Evolutionary conservation across 2,888 invertebrate species (phyloP).

Genomic region (Melolontha melolontha): DNA sequence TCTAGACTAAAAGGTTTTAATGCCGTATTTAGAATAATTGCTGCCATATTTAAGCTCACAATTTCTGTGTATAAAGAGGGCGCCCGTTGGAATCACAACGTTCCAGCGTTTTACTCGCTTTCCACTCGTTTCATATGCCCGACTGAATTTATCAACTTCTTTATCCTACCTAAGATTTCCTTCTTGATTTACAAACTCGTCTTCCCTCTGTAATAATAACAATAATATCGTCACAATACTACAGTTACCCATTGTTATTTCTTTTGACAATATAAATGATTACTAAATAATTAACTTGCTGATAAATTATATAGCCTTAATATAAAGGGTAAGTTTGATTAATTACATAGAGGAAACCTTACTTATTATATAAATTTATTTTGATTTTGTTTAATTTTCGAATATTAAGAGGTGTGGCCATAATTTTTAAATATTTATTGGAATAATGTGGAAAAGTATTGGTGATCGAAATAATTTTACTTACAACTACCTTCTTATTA

Average conservation of each 20-base stretch:
- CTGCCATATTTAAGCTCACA: constrained; percentile 65
- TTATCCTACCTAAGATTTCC: constrained; percentile 38
- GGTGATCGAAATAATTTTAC: too few relatives aligned
- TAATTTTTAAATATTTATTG: too few relatives aligned
- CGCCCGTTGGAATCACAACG: constrained; percentile 14
- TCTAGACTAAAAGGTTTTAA: constrained; percentile 64
- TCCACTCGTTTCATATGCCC: constrained; percentile 35
- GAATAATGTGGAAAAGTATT: too few relatives aligned
- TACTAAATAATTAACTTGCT: too few relatives aligned
- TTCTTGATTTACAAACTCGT: constrained; percentile 34
- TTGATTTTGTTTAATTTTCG: too few relatives aligned
- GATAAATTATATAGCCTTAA: background rate
- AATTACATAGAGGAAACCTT: too few relatives aligned
- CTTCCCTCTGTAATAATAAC: background rate
- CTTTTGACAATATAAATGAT: constrained; percentile 1
- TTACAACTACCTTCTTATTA: too few relatives aligned
- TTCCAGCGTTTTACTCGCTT: constrained; percentile 20
- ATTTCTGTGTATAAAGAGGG: constrained; percentile 59
- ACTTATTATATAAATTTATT: too few relatives aligned
- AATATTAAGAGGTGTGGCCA: too few relatives aligned
- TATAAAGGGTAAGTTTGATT: too few relatives aligned
- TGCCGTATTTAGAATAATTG: constrained; percentile 67
- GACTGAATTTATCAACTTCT: constrained; percentile 36
- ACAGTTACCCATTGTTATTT: background rate
- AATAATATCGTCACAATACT: constrained; percentile 1